phyloP scores from a whole-genome alignment of 2,888 invertebrate genomes.

The Poecilus cupreus region DNA sequence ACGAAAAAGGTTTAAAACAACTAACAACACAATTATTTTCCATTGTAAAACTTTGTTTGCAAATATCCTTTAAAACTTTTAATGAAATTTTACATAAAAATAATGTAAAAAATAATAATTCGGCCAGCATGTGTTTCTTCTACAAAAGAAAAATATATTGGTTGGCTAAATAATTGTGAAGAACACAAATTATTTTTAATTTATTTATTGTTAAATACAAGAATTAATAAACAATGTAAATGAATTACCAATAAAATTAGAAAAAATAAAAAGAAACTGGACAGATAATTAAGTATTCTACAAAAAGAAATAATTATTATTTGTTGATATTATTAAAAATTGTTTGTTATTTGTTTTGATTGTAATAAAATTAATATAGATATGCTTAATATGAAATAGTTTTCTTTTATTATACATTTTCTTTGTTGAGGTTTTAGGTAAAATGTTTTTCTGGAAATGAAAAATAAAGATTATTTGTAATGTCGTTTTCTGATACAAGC shows the following conservation, averaged over 20 bases:
- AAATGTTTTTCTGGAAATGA: too few species aligned
- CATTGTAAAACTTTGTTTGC: not conserved
- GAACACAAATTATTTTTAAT: slow-evolving; percentile 5
- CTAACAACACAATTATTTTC: not conserved
- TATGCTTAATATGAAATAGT: too few species aligned
- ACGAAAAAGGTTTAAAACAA: not conserved
- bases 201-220: not conserved
- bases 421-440: too few species aligned
- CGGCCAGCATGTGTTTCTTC: not conserved
- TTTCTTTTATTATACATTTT: too few species aligned
- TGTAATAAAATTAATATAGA: too few species aligned
- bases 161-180: not conserved
- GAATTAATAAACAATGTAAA: not conserved
- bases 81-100: not conserved
- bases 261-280: not conserved
- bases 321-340: too few species aligned
- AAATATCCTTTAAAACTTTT: not conserved
- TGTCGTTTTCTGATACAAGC: too few species aligned
- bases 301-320: too few species aligned
- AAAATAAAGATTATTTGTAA: too few species aligned
- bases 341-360: too few species aligned
- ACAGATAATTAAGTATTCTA: not conserved
- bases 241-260: not conserved
- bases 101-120: not conserved
- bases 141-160: not conserved